Base-by-base conservation (phyloP, 1,140 invertebrate species). In the Episyrphus balteatus region DNA sequence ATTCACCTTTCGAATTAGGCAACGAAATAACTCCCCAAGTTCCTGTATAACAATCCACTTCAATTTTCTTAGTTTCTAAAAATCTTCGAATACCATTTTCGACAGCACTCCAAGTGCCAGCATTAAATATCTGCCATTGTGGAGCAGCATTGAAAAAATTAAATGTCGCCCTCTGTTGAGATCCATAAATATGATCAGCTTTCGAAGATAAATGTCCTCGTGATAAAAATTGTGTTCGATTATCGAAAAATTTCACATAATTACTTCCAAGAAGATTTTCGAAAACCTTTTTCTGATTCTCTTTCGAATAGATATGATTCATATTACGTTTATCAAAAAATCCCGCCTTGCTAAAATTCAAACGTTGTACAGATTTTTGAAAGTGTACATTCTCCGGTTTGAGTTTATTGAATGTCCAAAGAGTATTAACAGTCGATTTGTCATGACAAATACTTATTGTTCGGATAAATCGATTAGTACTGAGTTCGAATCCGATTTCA, bases 181-280 rank as follows among this genome's bases (percentile, higher is more conserved):
- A 62, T 1, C 72, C 78, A 47, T 74, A 79, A 1, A 82, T 66
- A 41, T 76, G 78, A 57, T 84, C 80, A 14, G 69, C 73, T 47
- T 80, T 80, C 3, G 80, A 78, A 0, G 76, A 68, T 12, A 83
- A 62, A 49, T 84, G 82, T 13, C 81, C 81, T 17, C 62, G 62
- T 26, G 61, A 36, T 30, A 65, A 46, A 19, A 55, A 62, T 19
- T 53, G 19, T 2, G 49, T 51, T 26, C 44, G 26, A 42, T 47
- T 54, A 32, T 64, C 56, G 15, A 65, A 53, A 15, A 60, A 61
- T 19, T 26, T 26, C 21, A 26, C 21, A 26, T 26, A 26, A 26
- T 26, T 26, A 8, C 21, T 26, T 8, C 21, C 38, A 7, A 65
- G 46, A 6, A 48, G 42, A 26, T 26, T 26, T 0, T 14, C 32